Evolutionary conservation across 2,797 vertebrate genomes (phyloP).

Genomic region (Semotilus atromaculatus): DNA sequence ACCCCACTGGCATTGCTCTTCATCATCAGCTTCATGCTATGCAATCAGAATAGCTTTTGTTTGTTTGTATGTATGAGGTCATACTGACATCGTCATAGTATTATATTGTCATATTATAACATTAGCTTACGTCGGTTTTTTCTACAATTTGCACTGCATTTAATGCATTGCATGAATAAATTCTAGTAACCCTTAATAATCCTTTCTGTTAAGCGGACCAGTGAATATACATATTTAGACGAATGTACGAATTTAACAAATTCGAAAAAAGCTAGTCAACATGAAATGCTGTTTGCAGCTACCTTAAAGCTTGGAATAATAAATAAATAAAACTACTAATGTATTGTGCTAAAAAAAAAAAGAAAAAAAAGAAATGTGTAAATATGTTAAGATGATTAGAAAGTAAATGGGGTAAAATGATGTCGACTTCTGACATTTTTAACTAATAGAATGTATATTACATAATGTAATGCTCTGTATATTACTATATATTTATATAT

Average conservation of each 20-base stretch:
- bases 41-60: not conserved
- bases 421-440: too few species aligned
- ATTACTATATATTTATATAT: too few species aligned
- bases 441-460: too few species aligned
- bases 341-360: not conserved
- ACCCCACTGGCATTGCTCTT: not conserved
- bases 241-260: not conserved
- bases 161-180: not conserved
- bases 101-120: not conserved
- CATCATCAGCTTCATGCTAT: not conserved
- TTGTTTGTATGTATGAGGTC: not conserved
- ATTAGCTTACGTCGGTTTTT: not conserved
- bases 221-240: too few species aligned
- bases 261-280: not conserved
- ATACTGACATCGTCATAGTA: not conserved
- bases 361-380: not conserved
- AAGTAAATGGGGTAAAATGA: too few species aligned
- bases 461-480: too few species aligned
- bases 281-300: not conserved
- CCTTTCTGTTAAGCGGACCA: not conserved
- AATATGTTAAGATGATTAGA: too few species aligned
- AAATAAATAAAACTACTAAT: not conserved
- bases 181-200: not conserved
- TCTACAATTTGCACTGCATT: not conserved
- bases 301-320: not conserved